Base-by-base conservation (phyloP, 2,888 invertebrate species). In the Nesidiocoris tenuis region DNA sequence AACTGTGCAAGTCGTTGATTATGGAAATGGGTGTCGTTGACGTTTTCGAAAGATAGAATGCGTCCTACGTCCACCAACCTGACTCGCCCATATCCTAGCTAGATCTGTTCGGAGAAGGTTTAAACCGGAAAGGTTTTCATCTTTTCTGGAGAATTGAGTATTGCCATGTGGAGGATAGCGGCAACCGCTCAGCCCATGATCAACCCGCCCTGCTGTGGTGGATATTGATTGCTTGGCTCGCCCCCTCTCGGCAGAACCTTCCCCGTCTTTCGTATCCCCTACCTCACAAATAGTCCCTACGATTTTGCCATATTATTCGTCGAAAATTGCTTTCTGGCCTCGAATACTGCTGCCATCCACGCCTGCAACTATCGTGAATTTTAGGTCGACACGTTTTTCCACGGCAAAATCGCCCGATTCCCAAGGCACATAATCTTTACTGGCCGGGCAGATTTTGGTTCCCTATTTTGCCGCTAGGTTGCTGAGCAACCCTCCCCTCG, bases 221-320 rank as follows among this genome's bases (percentile, higher is more conserved):
- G 55, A 59, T 70, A 72, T 71, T 76, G 76, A 72, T 74, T 75
- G 67, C 70, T 23, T 12, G 23, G 54, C 61, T 18, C 59, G 22
- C 72, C 71, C 39, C 61, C 61, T 59, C 23, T 54, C 56, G 17
- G 12, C 39, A 12, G 12, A 7, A 7, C 12, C 39, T 39, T 12
- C 39, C 39, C 39, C 39, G 39, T 39, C 39, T 39, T 39, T 7
- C 12, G 12, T 12, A 39, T 39, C 74, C 57, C 24, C 75, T 61
- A 70, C 75, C 68, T 74, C 61, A 61, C 70, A 76, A 68, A 56
- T 76, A 76, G 77, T 76, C 77, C 72, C 76, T 66, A n/a, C n/a
- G n/a, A n/a, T n/a, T n/a, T n/a, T n/a, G n/a, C n/a, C n/a, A n/a
- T n/a, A n/a, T n/a, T n/a, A n/a, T n/a, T n/a, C n/a, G n/a, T n/a